A percentile compares a stretch with the other conserved stretches of the same genome.
These are phyloP conservation scores for Pica pica DNA, from an alignment of 2,113 vertebrate species.

Conservation along the genomic window DNA sequence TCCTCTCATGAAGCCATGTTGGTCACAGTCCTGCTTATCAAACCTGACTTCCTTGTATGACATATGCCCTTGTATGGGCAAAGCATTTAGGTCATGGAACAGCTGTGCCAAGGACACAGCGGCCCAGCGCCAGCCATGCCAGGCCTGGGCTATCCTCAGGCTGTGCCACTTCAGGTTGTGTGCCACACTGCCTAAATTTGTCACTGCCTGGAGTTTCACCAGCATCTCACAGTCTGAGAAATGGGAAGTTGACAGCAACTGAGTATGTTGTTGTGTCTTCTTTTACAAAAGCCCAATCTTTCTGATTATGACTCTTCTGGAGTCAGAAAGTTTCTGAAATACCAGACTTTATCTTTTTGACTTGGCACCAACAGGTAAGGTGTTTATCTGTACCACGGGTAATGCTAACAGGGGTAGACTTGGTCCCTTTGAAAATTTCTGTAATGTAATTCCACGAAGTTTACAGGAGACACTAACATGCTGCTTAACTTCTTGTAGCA, in stretches of 20 bases:
- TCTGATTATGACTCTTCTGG: neutral
- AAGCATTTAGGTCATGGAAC: neutral
- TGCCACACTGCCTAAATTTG: rapidly evolving
- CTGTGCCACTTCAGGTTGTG: no score
- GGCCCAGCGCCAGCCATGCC: rapidly evolving
- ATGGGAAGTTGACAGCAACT: neutral
- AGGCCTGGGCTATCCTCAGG: neutral
- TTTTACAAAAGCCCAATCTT: neutral
- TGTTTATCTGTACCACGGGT: rapidly evolving
- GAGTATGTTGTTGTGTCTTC: neutral
- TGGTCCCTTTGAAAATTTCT: neutral
- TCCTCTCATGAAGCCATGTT: neutral
- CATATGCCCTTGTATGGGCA: neutral
- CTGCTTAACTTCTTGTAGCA: conserved; percentile 65
- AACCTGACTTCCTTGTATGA: neutral
- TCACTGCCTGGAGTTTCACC: neutral
- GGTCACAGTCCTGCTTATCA: neutral
- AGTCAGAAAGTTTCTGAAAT: neutral
- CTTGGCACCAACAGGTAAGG: neutral
- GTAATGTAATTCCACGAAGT: rapidly evolving
- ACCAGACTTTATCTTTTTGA: neutral
- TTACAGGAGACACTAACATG: neutral
- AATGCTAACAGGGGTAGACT: rapidly evolving
- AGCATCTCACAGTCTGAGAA: rapidly evolving
- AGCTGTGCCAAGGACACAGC: neutral